phyloP scores from a whole-genome alignment of 2,113 vertebrate species.

The Mesitornis unicolor region DNA sequence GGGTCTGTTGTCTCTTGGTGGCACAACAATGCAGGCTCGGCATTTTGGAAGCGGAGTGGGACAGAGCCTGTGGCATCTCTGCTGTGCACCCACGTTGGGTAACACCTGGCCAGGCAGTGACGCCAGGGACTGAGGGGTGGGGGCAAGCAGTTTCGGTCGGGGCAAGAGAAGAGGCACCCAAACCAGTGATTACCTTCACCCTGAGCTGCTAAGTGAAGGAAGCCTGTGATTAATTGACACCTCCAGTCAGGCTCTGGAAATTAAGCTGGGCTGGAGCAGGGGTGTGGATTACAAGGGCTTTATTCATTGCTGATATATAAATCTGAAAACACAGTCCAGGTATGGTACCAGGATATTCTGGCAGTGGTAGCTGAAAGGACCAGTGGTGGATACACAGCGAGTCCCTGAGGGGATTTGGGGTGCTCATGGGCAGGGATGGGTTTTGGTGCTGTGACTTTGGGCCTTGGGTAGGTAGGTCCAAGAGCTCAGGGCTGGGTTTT shows the following conservation, averaged over 20 bases:
- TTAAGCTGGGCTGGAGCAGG: background rate
- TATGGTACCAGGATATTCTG: background rate
- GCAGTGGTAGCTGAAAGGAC: background rate
- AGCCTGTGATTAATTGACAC: slow-evolving; percentile 63
- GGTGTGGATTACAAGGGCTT: slow-evolving; percentile 35
- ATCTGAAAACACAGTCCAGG: background rate
- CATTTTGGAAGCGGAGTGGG: background rate
- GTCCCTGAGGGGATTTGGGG: too few relatives aligned
- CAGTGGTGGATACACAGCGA: accelerated
- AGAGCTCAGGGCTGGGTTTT: background rate
- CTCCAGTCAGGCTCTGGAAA: slow-evolving; percentile 46
- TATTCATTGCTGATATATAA: slow-evolving; percentile 44
- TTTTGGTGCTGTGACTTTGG: background rate
- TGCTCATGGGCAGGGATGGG: background rate
- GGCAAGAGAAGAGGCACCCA: slow-evolving; percentile 42
- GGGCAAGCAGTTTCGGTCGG: slow-evolving; percentile 59
- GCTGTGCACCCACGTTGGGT: background rate
- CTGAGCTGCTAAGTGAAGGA: slow-evolving; percentile 65
- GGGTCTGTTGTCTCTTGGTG: accelerated
- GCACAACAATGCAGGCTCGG: background rate
- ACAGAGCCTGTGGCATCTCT: accelerated
- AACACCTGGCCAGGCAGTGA: background rate
- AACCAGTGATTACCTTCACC: slow-evolving; percentile 46
- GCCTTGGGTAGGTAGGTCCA: background rate
- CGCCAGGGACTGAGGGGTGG: slow-evolving; percentile 22